phyloP scores from a whole-genome alignment of 2,113 vertebrate genomes.

The Ciconia stormi region DNA sequence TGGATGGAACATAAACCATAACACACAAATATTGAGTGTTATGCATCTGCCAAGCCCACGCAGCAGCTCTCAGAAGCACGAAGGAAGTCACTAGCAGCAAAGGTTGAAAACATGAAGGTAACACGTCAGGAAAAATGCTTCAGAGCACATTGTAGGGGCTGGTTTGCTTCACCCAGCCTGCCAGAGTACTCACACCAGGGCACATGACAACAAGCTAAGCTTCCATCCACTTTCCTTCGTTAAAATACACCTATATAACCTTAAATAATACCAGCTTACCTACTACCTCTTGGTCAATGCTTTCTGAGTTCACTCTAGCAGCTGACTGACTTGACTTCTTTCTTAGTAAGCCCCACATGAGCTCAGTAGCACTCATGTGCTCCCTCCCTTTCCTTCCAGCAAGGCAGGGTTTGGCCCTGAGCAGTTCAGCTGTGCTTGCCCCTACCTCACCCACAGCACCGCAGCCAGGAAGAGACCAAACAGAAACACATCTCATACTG shows the following conservation, averaged over 20 bases:
- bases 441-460: not conserved
- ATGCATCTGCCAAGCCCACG: not conserved
- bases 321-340: fast-evolving
- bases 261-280: fast-evolving
- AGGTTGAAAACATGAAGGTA: fast-evolving
- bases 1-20: fast-evolving
- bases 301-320: fast-evolving
- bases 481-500: not conserved
- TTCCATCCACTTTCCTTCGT: too few species aligned
- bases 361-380: fast-evolving
- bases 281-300: fast-evolving
- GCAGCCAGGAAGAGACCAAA: too few species aligned
- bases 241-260: not conserved
- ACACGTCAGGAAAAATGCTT: fast-evolving
- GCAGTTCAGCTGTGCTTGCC: not conserved
- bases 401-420: not conserved
- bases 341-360: fast-evolving
- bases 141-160: fast-evolving
- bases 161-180: not conserved
- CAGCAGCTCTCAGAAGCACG: not conserved
- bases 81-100: not conserved
- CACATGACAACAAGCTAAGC: fast-evolving
- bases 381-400: not conserved
- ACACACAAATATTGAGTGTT: not conserved
- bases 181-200: not conserved